Percentiles rank a stretch among this genome's conserved stretches.
phyloP scores from a whole-genome alignment of 2,888 invertebrate species.

The Rhyacophila evoluta region DNA sequence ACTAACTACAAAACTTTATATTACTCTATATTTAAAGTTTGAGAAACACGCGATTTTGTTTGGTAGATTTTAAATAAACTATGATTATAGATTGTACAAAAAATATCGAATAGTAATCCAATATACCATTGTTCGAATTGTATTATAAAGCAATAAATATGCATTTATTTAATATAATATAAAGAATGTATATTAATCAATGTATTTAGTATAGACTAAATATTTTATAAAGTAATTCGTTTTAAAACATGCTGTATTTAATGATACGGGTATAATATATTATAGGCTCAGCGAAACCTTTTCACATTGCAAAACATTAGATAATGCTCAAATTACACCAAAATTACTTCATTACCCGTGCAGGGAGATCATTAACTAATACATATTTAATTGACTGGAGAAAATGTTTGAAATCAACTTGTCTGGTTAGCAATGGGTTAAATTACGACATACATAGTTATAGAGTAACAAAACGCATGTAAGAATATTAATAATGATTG shows the following conservation, averaged over 20 bases:
- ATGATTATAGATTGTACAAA: too few species aligned
- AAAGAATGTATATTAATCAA: too few species aligned
- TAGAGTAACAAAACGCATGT: not conserved
- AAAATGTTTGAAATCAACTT: not conserved
- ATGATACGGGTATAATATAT: not conserved
- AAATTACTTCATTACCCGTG: not conserved
- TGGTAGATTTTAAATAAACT: too few species aligned
- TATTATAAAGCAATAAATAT: too few species aligned
- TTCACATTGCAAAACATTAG: not conserved
- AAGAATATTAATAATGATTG: not conserved
- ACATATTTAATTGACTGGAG: not conserved
- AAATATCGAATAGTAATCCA: too few species aligned
- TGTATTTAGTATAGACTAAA: too few species aligned
- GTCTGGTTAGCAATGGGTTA: not conserved
- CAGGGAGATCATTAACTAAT: slow-evolving; percentile 5
- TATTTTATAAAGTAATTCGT: not conserved
- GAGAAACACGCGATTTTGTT: too few species aligned
- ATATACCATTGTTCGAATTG: too few species aligned
- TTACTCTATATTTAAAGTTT: too few species aligned
- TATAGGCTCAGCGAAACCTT: not conserved
- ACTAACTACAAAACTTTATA: too few species aligned
- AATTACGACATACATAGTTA: not conserved
- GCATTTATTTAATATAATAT: too few species aligned
- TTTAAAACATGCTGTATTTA: not conserved
- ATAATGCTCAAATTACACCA: slow-evolving; percentile 9